Conservation (phyloP, 2,797 vertebrate genomes). For the Morus bassanus region DNA sequence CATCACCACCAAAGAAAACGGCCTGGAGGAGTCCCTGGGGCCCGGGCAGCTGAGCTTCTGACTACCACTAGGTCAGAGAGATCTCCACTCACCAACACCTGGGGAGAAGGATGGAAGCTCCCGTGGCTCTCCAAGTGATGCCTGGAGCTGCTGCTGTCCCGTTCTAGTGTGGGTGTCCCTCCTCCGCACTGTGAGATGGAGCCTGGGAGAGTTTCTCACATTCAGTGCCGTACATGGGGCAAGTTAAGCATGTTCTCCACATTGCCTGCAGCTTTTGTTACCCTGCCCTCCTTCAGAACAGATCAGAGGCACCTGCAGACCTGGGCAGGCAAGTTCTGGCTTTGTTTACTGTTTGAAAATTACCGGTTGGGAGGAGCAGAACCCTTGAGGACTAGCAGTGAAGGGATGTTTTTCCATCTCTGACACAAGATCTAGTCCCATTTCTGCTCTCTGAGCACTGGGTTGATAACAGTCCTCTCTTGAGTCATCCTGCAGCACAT, state of each 20-base stretch:
- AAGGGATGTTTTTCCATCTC: background rate
- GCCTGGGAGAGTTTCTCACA: background rate
- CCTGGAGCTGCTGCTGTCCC: slow-evolving; percentile 47
- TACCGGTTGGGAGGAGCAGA: slow-evolving; percentile 16
- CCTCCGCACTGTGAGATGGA: slow-evolving; percentile 32
- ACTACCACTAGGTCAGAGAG: slow-evolving; percentile 25
- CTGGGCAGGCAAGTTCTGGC: slow-evolving; percentile 47
- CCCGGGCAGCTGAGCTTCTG: slow-evolving; percentile 61
- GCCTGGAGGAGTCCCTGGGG: slow-evolving; percentile 49
- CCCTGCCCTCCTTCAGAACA: slow-evolving; percentile 42
- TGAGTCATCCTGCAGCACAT: background rate
- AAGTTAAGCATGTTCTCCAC: slow-evolving; percentile 46
- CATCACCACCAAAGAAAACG: slow-evolving; percentile 68
- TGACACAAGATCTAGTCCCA: background rate
- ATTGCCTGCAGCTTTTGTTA: slow-evolving; percentile 8
- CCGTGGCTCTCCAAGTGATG: background rate
- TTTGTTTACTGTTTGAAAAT: slow-evolving; percentile 52
- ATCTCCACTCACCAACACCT: slow-evolving; percentile 19
- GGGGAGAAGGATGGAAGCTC: slow-evolving; percentile 22
- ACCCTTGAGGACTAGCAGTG: background rate
- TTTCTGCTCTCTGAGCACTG: background rate
- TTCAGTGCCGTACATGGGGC: background rate
- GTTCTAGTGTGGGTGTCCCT: background rate
- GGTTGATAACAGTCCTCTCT: background rate
- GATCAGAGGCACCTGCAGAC: slow-evolving; percentile 37